Evolutionary conservation across 2,113 vertebrate species (phyloP), one percentile per base, ranked within the genome.

Genomic region (Cryptotis parvus): DNA sequence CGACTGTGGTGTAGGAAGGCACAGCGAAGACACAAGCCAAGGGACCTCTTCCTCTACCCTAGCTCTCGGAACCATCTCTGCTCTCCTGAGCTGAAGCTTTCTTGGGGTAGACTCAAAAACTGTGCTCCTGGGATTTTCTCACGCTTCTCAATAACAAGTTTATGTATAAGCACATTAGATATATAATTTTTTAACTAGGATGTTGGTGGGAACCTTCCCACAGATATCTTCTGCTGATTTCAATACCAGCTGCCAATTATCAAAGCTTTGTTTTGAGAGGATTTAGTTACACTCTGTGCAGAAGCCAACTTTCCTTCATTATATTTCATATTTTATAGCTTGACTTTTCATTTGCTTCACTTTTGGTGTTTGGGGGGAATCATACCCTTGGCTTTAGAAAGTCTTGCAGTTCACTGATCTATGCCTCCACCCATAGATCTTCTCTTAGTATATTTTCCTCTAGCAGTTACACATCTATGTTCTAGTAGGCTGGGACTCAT

Each of bases 101-200:
- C 68, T 69, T 79, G 31, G 37, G 33, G 52, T n/a, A 84, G 39
- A 4, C 76, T 74, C 79, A 75, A 74, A 65, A 93, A 83, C 4
- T n/a, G 31, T 58, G 63, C 29, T 81, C 27, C 87, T 58, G 20
- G 55, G 69, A 87, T 86, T 29, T 96, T 96, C 96, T 96, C 93
- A 94, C 29, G 33, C 91, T 87, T 96, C 94, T 95, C 93, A 77
- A 43, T 96, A 87, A 86, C 91, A 73, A 87, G 91, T 90, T 96
- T 92, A 73, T 55, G 81, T 83, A 78, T 79, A 55, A 90, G 33
- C 37, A 29, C 83, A 84, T 93, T 96, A 73, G 18, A 24, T 86
- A 89, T 81, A 24, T 91, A 89, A 93, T 94, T 95, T 91, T 49
- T 93, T 91, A 95, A 91, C 79, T 33, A 89, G 68, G 55, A 90